A percentile compares a stretch with the other conserved stretches of the same genome.
These are phyloP conservation scores for Drosophila mercatorum DNA, from an alignment of 2,888 invertebrate genomes.

Conservation along the genomic window DNA sequence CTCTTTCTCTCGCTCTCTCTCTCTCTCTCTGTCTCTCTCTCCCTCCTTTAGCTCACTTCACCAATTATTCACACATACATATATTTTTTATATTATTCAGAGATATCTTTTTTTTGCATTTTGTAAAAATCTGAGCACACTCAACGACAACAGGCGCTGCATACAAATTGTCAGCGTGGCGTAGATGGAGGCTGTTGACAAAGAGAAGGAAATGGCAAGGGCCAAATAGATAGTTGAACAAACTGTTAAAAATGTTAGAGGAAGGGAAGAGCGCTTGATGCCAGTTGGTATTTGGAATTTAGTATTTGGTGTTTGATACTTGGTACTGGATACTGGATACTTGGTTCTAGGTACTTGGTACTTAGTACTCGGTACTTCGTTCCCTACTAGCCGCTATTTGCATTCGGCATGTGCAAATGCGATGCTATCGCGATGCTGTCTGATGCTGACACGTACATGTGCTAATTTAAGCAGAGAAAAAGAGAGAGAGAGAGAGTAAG, in stretches of 20 bases:
- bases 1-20: too few relatives aligned
- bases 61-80: neutral
- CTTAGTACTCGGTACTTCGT: slow-evolving; percentile 6
- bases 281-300: slow-evolving; percentile 1
- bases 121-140: slow-evolving; percentile 27
- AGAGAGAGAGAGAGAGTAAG: neutral
- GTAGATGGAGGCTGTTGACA: slow-evolving; percentile 7
- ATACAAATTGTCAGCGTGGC: slow-evolving; percentile 28
- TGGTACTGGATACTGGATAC: neutral
- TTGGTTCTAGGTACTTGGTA: slow-evolving; percentile 4
- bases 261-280: slow-evolving; percentile 2
- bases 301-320: slow-evolving; percentile 6
- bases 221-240: slow-evolving; percentile 42
- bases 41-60: neutral
- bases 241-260: slow-evolving; percentile 34
- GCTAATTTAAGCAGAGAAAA: slow-evolving; percentile 57
- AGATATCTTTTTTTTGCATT: neutral
- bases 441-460: slow-evolving; percentile 72
- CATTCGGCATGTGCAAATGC: slow-evolving; percentile 59
- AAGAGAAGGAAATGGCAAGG: slow-evolving; percentile 38
- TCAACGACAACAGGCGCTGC: slow-evolving; percentile 26
- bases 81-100: slow-evolving; percentile 3
- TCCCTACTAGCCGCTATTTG: slow-evolving; percentile 32
- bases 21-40: too few relatives aligned
- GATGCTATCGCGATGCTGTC: slow-evolving; percentile 46